A percentile compares a stretch with the other conserved stretches of the same genome.
Conservation (phyloP, 2,113 vertebrate genomes). For the Petromus typicus region DNA sequence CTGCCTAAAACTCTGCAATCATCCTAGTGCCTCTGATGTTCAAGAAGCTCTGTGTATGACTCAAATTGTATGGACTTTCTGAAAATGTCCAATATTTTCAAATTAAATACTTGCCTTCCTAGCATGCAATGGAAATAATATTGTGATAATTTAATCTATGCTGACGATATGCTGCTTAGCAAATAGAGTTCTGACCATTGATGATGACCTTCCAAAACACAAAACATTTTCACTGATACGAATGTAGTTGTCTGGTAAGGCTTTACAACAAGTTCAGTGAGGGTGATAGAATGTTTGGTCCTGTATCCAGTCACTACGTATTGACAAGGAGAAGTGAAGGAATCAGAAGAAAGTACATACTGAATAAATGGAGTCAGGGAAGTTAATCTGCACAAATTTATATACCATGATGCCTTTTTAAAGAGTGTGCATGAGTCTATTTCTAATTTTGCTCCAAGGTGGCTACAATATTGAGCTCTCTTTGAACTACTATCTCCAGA, state of each 20-base stretch:
- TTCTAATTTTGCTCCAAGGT: not conserved
- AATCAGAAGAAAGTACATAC: not conserved
- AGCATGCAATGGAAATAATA: not conserved
- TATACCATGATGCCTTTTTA: not conserved
- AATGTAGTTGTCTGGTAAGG: not conserved
- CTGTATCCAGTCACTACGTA: not conserved
- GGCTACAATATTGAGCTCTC: not conserved
- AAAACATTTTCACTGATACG: not conserved
- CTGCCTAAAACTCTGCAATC: not conserved
- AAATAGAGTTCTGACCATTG: not conserved
- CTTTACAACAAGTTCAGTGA: not conserved
- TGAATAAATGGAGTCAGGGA: not conserved
- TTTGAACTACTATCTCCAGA: not conserved
- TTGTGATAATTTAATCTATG: not conserved
- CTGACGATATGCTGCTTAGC: not conserved
- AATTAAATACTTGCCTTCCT: not conserved
- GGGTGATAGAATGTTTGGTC: not conserved
- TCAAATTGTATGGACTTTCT: not conserved
- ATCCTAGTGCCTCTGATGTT: accelerated
- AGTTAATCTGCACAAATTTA: not conserved
- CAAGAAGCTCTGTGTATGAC: not conserved
- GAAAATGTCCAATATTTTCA: not conserved
- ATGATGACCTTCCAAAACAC: not conserved
- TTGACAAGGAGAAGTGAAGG: not conserved
- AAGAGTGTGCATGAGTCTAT: not conserved